Conservation (phyloP, 2,113 vertebrate species). For the Misgurnus anguillicaudatus region DNA sequence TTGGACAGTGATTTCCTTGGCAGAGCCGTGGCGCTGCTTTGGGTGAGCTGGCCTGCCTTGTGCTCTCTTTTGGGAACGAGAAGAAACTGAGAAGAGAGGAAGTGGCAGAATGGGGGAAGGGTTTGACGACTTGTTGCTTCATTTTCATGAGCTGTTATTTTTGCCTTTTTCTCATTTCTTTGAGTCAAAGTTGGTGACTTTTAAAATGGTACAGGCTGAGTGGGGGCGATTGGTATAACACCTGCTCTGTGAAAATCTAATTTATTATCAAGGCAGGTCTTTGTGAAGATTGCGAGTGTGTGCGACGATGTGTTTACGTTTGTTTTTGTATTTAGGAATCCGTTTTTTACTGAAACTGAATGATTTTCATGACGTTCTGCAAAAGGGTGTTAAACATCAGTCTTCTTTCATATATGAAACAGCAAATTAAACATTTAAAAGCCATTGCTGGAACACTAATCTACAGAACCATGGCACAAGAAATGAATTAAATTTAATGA, state of each 20-base stretch:
- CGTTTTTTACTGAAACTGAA: too few relatives aligned
- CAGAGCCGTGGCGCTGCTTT: constrained; percentile 28
- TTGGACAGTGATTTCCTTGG: constrained; percentile 53
- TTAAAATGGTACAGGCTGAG: constrained; percentile 15
- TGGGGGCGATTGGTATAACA: constrained; percentile 36
- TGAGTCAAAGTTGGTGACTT: constrained; percentile 17
- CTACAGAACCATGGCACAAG: too few relatives aligned
- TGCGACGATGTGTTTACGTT: neutral
- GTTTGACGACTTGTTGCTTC: neutral
- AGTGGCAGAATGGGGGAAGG: constrained; percentile 11
- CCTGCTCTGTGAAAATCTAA: constrained; percentile 47
- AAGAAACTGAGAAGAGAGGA: constrained; percentile 18
- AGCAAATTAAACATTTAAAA: too few relatives aligned
- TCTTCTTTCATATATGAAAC: too few relatives aligned
- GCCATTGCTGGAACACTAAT: too few relatives aligned
- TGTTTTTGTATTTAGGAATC: too few relatives aligned
- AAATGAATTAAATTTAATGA: too few relatives aligned
- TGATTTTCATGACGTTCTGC: too few relatives aligned
- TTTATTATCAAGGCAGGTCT: constrained; percentile 48
- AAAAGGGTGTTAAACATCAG: too few relatives aligned
- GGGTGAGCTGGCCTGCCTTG: constrained; percentile 37
- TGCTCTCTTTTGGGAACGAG: constrained; percentile 29
- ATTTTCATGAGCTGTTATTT: constrained; percentile 29
- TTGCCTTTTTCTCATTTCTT: constrained; percentile 26
- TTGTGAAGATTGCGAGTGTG: constrained; percentile 29